phyloP scores from a whole-genome alignment of 1,140 invertebrate genomes.

The Bombus turneri region DNA sequence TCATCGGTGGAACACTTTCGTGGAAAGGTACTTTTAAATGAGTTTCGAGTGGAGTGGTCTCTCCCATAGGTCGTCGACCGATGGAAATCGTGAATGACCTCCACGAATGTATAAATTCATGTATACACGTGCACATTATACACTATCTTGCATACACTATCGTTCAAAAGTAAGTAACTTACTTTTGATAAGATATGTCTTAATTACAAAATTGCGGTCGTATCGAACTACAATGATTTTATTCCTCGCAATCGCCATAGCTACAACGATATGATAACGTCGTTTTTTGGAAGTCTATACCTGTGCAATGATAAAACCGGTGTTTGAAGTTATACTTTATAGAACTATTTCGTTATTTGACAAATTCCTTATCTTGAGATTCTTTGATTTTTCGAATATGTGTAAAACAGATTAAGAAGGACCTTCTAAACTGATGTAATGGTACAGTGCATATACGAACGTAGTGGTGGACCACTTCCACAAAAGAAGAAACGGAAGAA shows the following conservation, averaged over 20 bases:
- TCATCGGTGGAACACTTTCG: constrained; percentile 71
- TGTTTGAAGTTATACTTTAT: background rate
- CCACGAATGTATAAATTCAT: background rate
- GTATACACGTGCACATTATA: background rate
- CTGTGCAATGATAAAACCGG: no score
- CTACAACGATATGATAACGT: background rate
- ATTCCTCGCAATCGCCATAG: background rate
- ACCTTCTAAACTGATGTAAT: no score
- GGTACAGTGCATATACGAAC: background rate
- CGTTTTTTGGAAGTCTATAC: background rate
- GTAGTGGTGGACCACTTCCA: background rate
- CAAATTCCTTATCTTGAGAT: background rate
- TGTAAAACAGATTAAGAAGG: background rate
- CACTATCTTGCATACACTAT: background rate
- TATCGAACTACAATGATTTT: background rate
- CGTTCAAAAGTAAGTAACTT: background rate
- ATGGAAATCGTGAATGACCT: constrained; percentile 28
- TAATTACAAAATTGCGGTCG: background rate
- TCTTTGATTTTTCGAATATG: background rate
- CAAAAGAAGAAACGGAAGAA: background rate
- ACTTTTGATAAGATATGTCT: background rate
- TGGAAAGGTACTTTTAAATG: constrained; percentile 62
- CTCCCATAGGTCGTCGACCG: constrained; percentile 25
- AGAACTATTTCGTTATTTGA: background rate
- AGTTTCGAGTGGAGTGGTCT: background rate